These are phyloP conservation scores for Pedetes capensis DNA, from an alignment of 2,113 vertebrate genomes.

Conservation along the genomic window DNA sequence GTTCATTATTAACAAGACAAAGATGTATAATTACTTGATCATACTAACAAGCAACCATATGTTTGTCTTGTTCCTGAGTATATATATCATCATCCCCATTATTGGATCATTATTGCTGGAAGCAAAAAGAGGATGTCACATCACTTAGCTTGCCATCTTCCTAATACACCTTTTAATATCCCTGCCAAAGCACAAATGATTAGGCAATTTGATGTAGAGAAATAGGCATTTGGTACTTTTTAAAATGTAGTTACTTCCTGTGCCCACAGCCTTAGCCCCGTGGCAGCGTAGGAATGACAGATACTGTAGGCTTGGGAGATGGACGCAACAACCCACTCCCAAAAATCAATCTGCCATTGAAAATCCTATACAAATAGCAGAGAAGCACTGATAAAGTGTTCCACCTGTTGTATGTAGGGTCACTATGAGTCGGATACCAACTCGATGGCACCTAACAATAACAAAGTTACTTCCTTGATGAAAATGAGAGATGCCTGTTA, in stretches of 20 bases:
- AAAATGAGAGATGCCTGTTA: neutral
- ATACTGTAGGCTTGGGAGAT: too few species aligned
- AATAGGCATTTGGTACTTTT: too few species aligned
- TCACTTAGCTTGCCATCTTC: neutral
- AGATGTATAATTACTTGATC: neutral
- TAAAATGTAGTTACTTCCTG: too few species aligned
- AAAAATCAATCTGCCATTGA: too few species aligned
- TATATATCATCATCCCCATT: neutral
- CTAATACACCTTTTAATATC: neutral
- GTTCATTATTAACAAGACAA: neutral
- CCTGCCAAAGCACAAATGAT: neutral
- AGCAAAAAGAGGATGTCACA: neutral
- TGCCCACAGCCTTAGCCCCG: too few species aligned
- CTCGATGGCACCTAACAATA: too few species aligned
- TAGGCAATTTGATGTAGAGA: neutral
- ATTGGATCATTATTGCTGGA: neutral
- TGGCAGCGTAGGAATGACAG: too few species aligned
- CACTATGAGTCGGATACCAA: too few species aligned
- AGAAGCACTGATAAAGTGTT: too few species aligned
- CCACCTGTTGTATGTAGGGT: too few species aligned
- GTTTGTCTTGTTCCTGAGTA: neutral
- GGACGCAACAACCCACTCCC: too few species aligned
- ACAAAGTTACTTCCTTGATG: neutral
- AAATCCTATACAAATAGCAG: too few species aligned
- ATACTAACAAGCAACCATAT: neutral